These are phyloP conservation scores for Conopomorpha cramerella DNA, from an alignment of 1,140 invertebrate species.

Conservation along the genomic window DNA sequence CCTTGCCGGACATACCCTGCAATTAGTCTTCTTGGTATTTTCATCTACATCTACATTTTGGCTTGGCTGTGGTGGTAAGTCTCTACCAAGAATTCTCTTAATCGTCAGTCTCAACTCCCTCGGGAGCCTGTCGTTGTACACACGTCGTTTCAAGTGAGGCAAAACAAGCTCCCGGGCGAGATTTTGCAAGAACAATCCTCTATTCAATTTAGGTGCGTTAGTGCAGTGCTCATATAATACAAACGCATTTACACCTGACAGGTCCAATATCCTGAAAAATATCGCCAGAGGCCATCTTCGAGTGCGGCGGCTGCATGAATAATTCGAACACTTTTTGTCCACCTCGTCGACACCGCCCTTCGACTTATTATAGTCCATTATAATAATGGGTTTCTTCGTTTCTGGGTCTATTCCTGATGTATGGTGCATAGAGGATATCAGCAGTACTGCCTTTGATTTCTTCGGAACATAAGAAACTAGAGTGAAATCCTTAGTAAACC, in stretches of 20 bases:
- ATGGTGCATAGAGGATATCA: conserved; percentile 25
- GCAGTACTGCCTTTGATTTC: conserved; percentile 17
- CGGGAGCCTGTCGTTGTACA: too few relatives aligned
- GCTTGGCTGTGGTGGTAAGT: too few relatives aligned
- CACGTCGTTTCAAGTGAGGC: too few relatives aligned
- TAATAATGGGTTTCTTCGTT: conserved; percentile 35
- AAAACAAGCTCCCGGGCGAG: too few relatives aligned
- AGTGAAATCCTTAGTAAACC: conserved; percentile 15
- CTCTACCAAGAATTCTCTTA: too few relatives aligned
- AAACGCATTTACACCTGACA: conserved; percentile 19
- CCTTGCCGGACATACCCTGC: too few relatives aligned
- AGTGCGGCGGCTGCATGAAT: conserved; percentile 25
- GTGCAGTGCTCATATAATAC: conserved; percentile 11
- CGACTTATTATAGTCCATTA: conserved; percentile 34
- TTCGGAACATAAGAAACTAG: conserved; percentile 14
- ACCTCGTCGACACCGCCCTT: conserved; percentile 44
- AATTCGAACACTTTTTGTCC: conserved; percentile 35
- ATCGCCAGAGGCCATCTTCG: conserved; percentile 35
- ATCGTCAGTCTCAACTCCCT: too few relatives aligned
- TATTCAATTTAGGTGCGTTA: conserved; percentile 9
- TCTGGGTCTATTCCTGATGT: conserved; percentile 11
- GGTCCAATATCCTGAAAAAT: conserved; percentile 26
- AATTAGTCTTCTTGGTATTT: too few relatives aligned
- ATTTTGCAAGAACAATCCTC: conserved; percentile 11
- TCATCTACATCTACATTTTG: too few relatives aligned